Conservation (phyloP, 2,113 vertebrate genomes). For the Thamnophis sirtalis region DNA sequence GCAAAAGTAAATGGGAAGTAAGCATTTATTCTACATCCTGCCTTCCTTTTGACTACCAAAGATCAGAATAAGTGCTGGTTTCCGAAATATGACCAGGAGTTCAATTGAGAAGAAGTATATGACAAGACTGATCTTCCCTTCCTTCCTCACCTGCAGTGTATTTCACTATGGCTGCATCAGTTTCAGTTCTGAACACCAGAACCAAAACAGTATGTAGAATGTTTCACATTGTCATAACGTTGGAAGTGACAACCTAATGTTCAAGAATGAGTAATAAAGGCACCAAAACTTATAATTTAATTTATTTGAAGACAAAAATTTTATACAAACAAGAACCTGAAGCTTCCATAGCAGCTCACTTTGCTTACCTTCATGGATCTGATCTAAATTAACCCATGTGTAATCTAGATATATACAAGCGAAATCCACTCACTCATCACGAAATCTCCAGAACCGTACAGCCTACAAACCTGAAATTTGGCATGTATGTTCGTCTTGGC, state of each 20-base stretch:
- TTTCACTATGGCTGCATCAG: no score
- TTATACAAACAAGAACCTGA: not conserved
- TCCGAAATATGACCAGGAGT: conserved; percentile 11
- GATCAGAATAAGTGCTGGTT: not conserved
- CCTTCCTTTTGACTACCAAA: not conserved
- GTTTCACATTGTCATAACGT: not conserved
- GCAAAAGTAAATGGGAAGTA: not conserved
- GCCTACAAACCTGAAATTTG: no score
- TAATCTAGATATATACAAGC: no score
- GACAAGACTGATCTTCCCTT: not conserved
- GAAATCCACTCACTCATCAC: no score
- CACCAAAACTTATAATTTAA: not conserved
- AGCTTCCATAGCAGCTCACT: not conserved
- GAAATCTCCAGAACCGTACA: no score
- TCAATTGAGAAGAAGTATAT: not conserved
- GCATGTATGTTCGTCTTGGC: no score
- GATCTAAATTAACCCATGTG: not conserved
- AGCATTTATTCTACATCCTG: no score
- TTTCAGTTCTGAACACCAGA: not conserved
- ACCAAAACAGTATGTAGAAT: not conserved
- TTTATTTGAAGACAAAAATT: not conserved
- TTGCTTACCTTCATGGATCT: not conserved
- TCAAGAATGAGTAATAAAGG: not conserved
- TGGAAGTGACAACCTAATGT: not conserved
- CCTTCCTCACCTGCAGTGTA: not conserved